Conservation (phyloP, 2,888 invertebrate species). For the Entomobrya proxima region DNA sequence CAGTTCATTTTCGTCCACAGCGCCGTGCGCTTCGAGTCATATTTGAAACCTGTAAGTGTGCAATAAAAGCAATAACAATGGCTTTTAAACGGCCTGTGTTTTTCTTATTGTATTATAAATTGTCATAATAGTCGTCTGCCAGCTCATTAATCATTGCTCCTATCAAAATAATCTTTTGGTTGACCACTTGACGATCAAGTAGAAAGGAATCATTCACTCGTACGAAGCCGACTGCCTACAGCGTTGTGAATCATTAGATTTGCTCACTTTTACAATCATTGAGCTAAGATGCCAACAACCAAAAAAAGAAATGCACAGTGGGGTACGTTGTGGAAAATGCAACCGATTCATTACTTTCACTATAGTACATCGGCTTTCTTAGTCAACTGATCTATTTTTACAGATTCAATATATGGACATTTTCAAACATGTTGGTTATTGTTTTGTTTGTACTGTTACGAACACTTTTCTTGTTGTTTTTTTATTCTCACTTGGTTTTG, state of each 20-base stretch:
- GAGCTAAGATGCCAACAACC: neutral
- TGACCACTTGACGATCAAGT: neutral
- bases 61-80: neutral
- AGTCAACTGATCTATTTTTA: too few species aligned
- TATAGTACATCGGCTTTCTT: neutral
- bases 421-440: too few species aligned
- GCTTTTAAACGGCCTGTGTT: neutral
- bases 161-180: neutral
- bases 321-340: constrained; percentile 6
- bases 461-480: too few species aligned
- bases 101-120: constrained; percentile 21
- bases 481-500: too few species aligned
- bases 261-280: neutral
- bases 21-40: neutral
- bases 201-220: neutral
- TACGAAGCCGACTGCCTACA: too few species aligned
- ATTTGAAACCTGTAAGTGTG: neutral
- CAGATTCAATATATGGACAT: neutral
- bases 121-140: neutral
- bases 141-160: constrained; percentile 55
- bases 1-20: neutral
- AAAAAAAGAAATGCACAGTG: constrained; percentile 33
- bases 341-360: constrained; percentile 8
- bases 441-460: too few species aligned
- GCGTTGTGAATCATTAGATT: too few species aligned